phyloP scores from a whole-genome alignment of 1,140 invertebrate species.

The Drosophila virilis region DNA sequence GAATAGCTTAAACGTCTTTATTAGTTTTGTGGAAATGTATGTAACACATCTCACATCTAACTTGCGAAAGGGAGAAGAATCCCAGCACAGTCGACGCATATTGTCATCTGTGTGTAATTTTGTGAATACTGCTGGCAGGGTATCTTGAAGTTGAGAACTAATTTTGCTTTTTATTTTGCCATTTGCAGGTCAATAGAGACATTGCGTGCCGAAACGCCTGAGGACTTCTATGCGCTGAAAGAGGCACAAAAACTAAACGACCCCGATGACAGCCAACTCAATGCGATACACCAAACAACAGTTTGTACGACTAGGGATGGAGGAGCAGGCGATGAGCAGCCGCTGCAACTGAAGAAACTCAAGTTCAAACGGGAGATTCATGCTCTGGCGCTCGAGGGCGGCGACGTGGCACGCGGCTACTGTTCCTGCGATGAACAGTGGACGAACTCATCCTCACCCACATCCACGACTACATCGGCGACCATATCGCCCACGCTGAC shows the following conservation, averaged over 20 bases:
- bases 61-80: background rate
- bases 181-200: slow-evolving; percentile 79
- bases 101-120: too few species aligned
- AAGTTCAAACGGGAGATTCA: slow-evolving; percentile 69
- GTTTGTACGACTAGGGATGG: background rate
- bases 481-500: slow-evolving; percentile 63
- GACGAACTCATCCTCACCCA: slow-evolving; percentile 73
- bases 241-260: slow-evolving; percentile 29
- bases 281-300: slow-evolving; percentile 45
- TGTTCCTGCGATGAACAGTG: slow-evolving; percentile 82
- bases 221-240: slow-evolving; percentile 71
- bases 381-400: slow-evolving; percentile 72
- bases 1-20: too few species aligned
- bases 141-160: background rate
- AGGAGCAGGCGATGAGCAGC: slow-evolving; percentile 12
- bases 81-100: too few species aligned
- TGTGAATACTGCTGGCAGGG: background rate
- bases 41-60: too few species aligned
- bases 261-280: slow-evolving; percentile 68
- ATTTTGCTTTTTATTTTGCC: slow-evolving; percentile 5
- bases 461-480: slow-evolving; percentile 63
- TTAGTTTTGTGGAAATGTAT: too few species aligned
- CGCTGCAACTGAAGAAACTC: slow-evolving; percentile 65
- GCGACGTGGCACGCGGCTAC: slow-evolving; percentile 76
- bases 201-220: slow-evolving; percentile 71